These are phyloP conservation scores for Eriosoma lanigerum DNA, from an alignment of 1,140 invertebrate species.

Conservation along the genomic window DNA sequence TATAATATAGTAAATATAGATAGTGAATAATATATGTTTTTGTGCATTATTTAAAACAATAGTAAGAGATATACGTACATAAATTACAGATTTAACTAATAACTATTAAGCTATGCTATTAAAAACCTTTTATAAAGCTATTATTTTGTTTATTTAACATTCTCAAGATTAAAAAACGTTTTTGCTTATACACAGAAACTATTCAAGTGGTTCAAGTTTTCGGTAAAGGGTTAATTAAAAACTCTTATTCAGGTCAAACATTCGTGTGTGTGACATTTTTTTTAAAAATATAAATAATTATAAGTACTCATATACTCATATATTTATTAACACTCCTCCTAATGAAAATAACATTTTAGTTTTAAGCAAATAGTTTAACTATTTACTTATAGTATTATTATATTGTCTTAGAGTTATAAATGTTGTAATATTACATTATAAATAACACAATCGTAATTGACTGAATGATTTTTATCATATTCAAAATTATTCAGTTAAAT, in stretches of 20 bases:
- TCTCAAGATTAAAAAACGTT: not conserved
- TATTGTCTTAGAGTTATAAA: no score
- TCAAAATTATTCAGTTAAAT: no score
- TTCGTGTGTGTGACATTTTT: slow-evolving; percentile 1
- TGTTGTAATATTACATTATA: no score
- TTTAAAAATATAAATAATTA: not conserved
- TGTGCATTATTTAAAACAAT: not conserved
- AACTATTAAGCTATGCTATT: not conserved
- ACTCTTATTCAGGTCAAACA: not conserved
- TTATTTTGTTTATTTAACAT: slow-evolving; percentile 12
- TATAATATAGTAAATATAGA: not conserved
- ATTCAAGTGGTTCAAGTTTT: slow-evolving; percentile 7
- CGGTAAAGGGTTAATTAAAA: slow-evolving; percentile 4
- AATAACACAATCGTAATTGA: no score
- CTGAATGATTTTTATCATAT: no score
- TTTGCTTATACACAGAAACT: slow-evolving; percentile 8
- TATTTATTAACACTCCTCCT: no score
- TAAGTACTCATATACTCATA: not conserved
- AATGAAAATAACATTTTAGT: slow-evolving; percentile 2
- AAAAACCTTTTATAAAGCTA: not conserved
- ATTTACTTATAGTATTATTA: no score
- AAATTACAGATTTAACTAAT: not conserved
- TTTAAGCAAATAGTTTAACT: no score
- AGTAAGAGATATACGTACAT: not conserved
- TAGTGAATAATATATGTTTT: not conserved